Evolutionary conservation across 2,888 invertebrate species (phyloP).

Genomic region (Caenorhabditis zanzibari): DNA sequence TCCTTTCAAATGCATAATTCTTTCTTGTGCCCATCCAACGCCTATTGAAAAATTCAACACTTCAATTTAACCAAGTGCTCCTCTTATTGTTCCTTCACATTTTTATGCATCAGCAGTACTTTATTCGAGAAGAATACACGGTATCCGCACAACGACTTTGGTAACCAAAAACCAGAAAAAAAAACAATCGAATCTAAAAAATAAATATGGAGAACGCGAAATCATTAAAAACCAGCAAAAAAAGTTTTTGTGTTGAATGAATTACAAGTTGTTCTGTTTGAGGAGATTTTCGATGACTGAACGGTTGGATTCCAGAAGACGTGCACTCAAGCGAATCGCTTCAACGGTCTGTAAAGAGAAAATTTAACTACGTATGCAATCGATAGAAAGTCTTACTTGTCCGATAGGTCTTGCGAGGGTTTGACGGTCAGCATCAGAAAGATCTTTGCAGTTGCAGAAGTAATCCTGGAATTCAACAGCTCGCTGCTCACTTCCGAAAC

Average conservation of each 20-base stretch:
- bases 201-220: neutral
- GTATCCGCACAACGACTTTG: neutral
- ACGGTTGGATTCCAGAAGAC: slow-evolving; percentile 68
- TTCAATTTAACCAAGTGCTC: slow-evolving; percentile 61
- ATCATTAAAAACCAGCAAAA: slow-evolving; percentile 38
- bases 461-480: slow-evolving; percentile 58
- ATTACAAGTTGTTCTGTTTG: slow-evolving; percentile 57
- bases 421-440: slow-evolving; percentile 59
- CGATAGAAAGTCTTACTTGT: slow-evolving; percentile 67
- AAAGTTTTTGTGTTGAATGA: slow-evolving; percentile 23
- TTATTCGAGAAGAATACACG: slow-evolving; percentile 46
- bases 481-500: slow-evolving; percentile 39
- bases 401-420: slow-evolving; percentile 79
- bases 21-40: slow-evolving; percentile 23
- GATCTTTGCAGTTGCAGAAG: slow-evolving; percentile 55
- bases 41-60: slow-evolving; percentile 61
- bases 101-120: slow-evolving; percentile 46
- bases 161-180: neutral
- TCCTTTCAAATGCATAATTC: slow-evolving; percentile 57
- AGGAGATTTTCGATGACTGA: slow-evolving; percentile 66
- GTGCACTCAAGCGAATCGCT: slow-evolving; percentile 69
- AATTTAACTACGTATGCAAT: neutral
- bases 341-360: slow-evolving; percentile 66
- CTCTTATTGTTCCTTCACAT: neutral
- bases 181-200: neutral